Evolutionary conservation across 1,140 invertebrate species (phyloP), one percentile per base, ranked within the genome.

Genomic region (Macrocentrus cingulum): DNA sequence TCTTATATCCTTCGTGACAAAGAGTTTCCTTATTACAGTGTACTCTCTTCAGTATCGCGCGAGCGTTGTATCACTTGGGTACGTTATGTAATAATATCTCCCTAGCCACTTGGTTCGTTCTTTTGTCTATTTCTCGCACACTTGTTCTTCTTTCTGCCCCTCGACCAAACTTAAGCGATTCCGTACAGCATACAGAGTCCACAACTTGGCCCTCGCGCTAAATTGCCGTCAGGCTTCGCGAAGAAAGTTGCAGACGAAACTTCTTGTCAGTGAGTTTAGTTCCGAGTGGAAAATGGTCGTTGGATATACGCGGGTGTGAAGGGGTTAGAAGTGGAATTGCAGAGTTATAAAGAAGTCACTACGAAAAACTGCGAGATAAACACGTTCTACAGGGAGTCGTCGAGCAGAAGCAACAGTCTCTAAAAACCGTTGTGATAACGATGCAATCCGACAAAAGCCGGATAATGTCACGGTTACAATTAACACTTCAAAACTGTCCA

Each of bases 221-320:
- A 62, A 62, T 58, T 49, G 45, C 49, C 19, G 50, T 32, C 16
- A 32, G 34, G 49, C 22, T 50, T 22, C 13, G 16, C 36, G 48
- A 37, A 20, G 49, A 51, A 55, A 44, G 39, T 44, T 44, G 1
- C 15, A 13, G 22, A 6, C 15, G 39, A 62, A 66, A 53, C 56
- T 29, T 65, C 36, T 20, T 45, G 55, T 48, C 42, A 61, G 56
- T 66, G 67, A 65, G 63, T 68, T 68, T 68, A 66, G 66, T 66
- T n/a, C 36, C 3, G 36, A 39, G 15, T 39, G 32, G 44, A 50
- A 41, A 6, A 23, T 29, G 15, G 23, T n/a, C 9, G 41, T 25
- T 15, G n/a, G 16, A 16, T 34, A n/a, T 37, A 57, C 6, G 22
- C 29, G 45, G 13, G 36, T 29, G 32, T 4, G 34, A 19, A 29